Base-by-base conservation (phyloP, 2,888 invertebrate species). In the Protophormia terraenovae region DNA sequence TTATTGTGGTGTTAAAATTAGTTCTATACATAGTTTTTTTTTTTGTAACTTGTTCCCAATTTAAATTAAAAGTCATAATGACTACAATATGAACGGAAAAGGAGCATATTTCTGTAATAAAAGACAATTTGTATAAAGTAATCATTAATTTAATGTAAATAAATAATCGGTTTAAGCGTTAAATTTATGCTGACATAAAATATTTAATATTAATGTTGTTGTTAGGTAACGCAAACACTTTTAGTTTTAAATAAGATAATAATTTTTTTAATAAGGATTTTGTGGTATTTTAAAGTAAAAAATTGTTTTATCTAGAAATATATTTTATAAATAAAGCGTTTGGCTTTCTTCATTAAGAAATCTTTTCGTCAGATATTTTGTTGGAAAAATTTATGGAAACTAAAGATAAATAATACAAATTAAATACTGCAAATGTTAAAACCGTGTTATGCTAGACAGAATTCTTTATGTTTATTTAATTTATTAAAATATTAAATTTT, bases 111-210 rank as follows among this genome's bases (percentile, higher is more conserved):
- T 16, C 58, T 29, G 29, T 72, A 60, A 72, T 60, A n/a, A 47
- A 73, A 41, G 45, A 47, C 19, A 73, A 58, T 27, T 71, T 29
- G 19, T 19, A 60, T 12, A 29, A 45, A 41, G 5, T 16, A 16
- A 29, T 72, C 45, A 58, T 58, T 60, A 45, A 38, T 41, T 58
- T 41, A 27, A 72, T 38, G 24, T 41, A 27, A 41, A 72, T 45
- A 45, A 73, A 73, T 72, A 58, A 58, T 45, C 16, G 12, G 38
- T 27, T 58, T 58, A 41, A 16, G 41, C 41, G 27, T 72, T 24
- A 12, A 71, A 55, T 72, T 55, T 55, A 4, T 7, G 0, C 24
- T 24, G 53, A 24, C 14, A 27, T 16, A 16, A 47, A 47, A 47
- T 6, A 19, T 16, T n/a, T 16, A 5, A n/a, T 16, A 16, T 16